Percentiles rank a stretch among this genome's conserved stretches.
These are phyloP conservation scores for Leucophenga maculata DNA, from an alignment of 2,888 invertebrate species.

Conservation along the genomic window DNA sequence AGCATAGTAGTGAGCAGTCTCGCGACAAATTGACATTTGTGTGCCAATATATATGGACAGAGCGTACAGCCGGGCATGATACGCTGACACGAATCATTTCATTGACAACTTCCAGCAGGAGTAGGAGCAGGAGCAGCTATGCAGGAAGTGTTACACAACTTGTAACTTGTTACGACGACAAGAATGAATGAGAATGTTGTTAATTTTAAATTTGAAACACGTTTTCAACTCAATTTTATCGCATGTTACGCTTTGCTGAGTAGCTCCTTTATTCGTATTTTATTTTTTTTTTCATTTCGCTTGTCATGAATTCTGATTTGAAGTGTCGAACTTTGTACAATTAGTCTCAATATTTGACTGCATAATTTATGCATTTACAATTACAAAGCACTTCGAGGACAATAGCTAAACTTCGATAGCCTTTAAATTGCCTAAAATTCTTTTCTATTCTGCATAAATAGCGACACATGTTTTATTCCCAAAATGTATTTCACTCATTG, in stretches of 20 bases:
- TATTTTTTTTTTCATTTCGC: slow-evolving; percentile 14
- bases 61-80: slow-evolving; percentile 24
- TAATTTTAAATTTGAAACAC: slow-evolving; percentile 69
- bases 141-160: neutral
- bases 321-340: slow-evolving; percentile 55
- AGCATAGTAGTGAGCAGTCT: neutral
- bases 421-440: neutral
- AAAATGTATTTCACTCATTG: neutral
- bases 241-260: slow-evolving; percentile 69
- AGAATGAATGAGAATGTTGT: slow-evolving; percentile 33
- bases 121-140: too few species aligned
- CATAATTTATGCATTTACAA: slow-evolving; percentile 59
- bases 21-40: slow-evolving; percentile 45
- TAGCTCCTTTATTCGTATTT: slow-evolving; percentile 43
- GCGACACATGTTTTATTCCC: slow-evolving; percentile 18
- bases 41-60: slow-evolving; percentile 3
- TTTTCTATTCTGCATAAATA: slow-evolving; percentile 17
- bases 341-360: slow-evolving; percentile 49
- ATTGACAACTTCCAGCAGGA: neutral
- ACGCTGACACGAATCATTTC: slow-evolving; percentile 17
- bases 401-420: neutral
- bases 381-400: neutral
- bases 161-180: neutral
- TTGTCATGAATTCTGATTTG: slow-evolving; percentile 60
- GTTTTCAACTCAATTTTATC: slow-evolving; percentile 69